Percentiles rank a stretch among this genome's conserved stretches.
Conservation (phyloP, 2,113 vertebrate species). For the Pampusana beccarii region DNA sequence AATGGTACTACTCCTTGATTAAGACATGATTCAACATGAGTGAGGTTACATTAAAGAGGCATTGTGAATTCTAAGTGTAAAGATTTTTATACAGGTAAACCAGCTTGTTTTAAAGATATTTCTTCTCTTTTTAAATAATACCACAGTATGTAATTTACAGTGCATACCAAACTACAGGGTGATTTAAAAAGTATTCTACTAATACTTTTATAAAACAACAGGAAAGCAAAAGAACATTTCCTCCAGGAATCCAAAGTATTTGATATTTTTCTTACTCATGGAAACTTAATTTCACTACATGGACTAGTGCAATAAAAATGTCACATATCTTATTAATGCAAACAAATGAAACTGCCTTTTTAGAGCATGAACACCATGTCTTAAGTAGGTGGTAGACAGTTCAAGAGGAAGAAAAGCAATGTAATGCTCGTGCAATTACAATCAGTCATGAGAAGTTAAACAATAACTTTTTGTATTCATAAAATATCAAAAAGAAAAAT, state of each 20-base stretch:
- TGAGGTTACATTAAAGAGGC: background rate
- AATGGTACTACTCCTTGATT: background rate
- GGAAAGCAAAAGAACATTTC: constrained; percentile 59
- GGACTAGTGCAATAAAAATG: constrained; percentile 66
- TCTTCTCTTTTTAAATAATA: constrained; percentile 22
- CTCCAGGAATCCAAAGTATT: constrained; percentile 58
- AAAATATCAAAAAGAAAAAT: constrained; percentile 56
- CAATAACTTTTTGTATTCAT: constrained; percentile 61
- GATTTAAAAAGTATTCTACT: constrained; percentile 20
- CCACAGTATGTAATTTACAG: background rate
- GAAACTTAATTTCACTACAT: constrained; percentile 71
- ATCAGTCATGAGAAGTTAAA: constrained; percentile 63
- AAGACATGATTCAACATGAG: constrained; percentile 39
- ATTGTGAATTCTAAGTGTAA: background rate
- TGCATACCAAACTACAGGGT: constrained; percentile 2
- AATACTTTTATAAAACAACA: constrained; percentile 52
- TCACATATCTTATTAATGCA: constrained; percentile 70
- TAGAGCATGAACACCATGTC: constrained; percentile 44
- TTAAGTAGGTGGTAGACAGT: constrained; percentile 67
- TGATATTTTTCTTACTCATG: constrained; percentile 61
- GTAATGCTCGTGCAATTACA: constrained; percentile 56
- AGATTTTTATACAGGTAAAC: background rate
- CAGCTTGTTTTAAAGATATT: background rate
- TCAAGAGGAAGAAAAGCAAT: constrained; percentile 64
- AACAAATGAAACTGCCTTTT: constrained; percentile 71